These are phyloP conservation scores for Callospermophilus lateralis DNA, from an alignment of 2,113 vertebrate species.

Conservation along the genomic window DNA sequence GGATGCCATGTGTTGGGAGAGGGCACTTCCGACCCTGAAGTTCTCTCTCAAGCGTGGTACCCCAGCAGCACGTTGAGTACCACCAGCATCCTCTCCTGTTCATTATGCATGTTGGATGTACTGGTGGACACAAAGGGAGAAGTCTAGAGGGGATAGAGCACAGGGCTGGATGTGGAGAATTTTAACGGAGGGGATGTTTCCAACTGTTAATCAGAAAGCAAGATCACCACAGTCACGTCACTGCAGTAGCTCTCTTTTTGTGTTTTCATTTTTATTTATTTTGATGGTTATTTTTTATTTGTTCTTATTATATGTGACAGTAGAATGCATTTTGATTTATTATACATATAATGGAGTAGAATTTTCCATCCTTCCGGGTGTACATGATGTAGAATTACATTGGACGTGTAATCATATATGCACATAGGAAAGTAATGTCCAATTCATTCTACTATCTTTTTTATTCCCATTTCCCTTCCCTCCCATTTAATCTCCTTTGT, in stretches of 20 bases:
- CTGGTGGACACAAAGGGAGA: neutral
- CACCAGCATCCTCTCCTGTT: neutral
- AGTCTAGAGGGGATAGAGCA: neutral
- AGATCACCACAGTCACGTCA: neutral
- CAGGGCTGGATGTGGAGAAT: neutral
- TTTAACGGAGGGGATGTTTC: neutral
- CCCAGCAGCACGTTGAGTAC: neutral
- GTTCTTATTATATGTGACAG: too few relatives aligned
- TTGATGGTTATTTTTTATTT: too few relatives aligned
- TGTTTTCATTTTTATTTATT: too few relatives aligned
- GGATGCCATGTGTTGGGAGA: neutral
- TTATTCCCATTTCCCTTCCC: too few relatives aligned
- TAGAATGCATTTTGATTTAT: too few relatives aligned
- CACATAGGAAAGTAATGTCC: too few relatives aligned
- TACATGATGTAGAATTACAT: too few relatives aligned
- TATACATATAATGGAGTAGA: too few relatives aligned
- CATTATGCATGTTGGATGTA: neutral
- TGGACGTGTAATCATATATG: too few relatives aligned
- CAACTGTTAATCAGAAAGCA: neutral
- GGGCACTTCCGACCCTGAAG: neutral
- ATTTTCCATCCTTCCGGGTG: too few relatives aligned
- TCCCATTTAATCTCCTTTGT: too few relatives aligned
- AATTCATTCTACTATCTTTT: too few relatives aligned
- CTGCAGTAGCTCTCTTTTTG: neutral
- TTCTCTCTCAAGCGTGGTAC: neutral